Evolutionary conservation across 2,888 invertebrate genomes (phyloP), one percentile per base, ranked within the genome.

Genomic region (Rhingia rostrata): DNA sequence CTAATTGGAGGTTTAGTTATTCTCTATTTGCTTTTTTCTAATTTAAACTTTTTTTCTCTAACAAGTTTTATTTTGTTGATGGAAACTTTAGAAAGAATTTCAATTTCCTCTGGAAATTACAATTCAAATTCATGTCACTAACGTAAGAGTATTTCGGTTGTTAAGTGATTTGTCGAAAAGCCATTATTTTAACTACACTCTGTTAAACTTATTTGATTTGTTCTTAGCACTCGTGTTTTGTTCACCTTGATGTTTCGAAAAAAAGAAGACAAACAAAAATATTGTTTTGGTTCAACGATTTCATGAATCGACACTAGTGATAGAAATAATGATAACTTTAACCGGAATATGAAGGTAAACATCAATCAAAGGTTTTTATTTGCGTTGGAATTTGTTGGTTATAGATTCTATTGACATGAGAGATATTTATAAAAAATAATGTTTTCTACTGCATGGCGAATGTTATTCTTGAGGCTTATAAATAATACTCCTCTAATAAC

Each of bases 81-180:
- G 43, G 61, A 47, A 63, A 63, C 22, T 30, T 10, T 63, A 37
- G 37, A 64, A 35, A 22, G 14, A 37, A 37, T 37, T 39, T 51
- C n/a, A 64, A 49, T 35, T 63, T 63, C 49, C 49, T 63, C 30
- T 10, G 4, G 7, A 56, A 56, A 37, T 56, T 56, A 35, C 32
- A 32, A 32, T 32, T 39, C 10, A 12, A 39, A 51, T n/a, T 64
- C 51, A 64, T 64, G 49, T 37, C 10, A 54, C 32, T 39, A 63
- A 33, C 14, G 60, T 0, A 9, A 10, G n/a, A 4, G 22, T 30
- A 22, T 14, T 33, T 60, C 32, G 10, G 14, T 49, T 49, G 49
- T 39, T 9, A 2, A 39, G 10, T 2, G 6, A 39, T 2, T 39
- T 14, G 49, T 49, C 12, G 49, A 12, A 6, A 45, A 5, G 6